A percentile compares a stretch with the other conserved stretches of the same genome.
Conservation (phyloP, 2,113 vertebrate genomes). For the Cygnus buccinator region DNA sequence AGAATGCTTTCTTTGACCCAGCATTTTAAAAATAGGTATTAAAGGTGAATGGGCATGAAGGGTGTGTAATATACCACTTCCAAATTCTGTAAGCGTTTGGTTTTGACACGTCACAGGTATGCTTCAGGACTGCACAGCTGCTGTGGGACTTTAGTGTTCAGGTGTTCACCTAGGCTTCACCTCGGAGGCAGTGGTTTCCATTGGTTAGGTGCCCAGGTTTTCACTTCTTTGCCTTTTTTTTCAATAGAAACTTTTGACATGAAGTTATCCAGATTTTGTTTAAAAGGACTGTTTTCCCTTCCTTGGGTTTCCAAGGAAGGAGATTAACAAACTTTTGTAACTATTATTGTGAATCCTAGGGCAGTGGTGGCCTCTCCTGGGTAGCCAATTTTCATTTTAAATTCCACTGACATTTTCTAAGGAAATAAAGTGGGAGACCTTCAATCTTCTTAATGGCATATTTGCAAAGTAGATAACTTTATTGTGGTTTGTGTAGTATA, state of each 20-base stretch:
- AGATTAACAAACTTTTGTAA: neutral
- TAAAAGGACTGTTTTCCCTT: neutral
- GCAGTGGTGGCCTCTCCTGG: neutral
- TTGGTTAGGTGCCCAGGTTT: neutral
- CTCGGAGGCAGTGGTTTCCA: neutral
- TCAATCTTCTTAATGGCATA: neutral
- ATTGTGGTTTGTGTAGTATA: neutral
- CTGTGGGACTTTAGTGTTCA: neutral
- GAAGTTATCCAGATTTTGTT: neutral
- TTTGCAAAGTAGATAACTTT: neutral
- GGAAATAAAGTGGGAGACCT: neutral
- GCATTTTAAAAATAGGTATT: neutral
- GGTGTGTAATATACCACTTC: neutral
- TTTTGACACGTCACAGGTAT: neutral
- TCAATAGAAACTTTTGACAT: neutral
- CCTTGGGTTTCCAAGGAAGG: neutral
- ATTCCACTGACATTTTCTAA: neutral
- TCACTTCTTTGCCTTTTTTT: neutral
- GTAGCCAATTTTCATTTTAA: neutral
- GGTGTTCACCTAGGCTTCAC: neutral
- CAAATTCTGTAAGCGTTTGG: neutral
- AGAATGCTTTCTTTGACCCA: neutral
- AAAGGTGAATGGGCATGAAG: neutral
- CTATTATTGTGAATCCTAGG: neutral
- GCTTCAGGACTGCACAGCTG: neutral